Evolutionary conservation across 2,888 invertebrate genomes (phyloP).

Genomic region (Drosophila kambysellisi): DNA sequence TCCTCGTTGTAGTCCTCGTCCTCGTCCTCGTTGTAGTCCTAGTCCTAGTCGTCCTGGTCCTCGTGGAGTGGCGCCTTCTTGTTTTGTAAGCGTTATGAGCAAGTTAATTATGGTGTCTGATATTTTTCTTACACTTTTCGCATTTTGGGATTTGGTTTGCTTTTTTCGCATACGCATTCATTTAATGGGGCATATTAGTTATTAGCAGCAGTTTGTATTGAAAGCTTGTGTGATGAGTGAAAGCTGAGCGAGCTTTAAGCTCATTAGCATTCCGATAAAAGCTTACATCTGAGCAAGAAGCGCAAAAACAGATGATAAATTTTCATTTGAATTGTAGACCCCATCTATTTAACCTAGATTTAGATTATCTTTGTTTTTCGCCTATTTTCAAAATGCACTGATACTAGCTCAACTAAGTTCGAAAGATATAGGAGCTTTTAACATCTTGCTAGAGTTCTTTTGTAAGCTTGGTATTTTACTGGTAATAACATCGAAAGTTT

Average conservation of each 20-base stretch:
- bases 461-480: not conserved
- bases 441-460: not conserved
- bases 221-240: not conserved
- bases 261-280: not conserved
- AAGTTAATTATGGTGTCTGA: slow-evolving; percentile 79
- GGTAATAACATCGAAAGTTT: no score
- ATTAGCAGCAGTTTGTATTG: not conserved
- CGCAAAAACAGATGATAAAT: not conserved
- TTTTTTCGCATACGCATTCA: slow-evolving; percentile 4
- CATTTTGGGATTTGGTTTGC: slow-evolving; percentile 14
- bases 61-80: slow-evolving; percentile 30
- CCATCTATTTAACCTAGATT: not conserved
- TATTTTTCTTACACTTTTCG: slow-evolving; percentile 57
- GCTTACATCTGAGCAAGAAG: not conserved
- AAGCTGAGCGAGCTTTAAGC: not conserved
- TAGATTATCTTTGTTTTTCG: not conserved
- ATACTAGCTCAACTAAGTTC: no score
- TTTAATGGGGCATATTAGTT: slow-evolving; percentile 24
- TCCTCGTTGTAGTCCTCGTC: slow-evolving; percentile 12
- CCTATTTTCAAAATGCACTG: not conserved
- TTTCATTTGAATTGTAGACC: not conserved
- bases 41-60: not conserved
- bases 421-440: not conserved
- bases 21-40: slow-evolving; percentile 5
- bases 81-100: slow-evolving; percentile 71